These are phyloP conservation scores for Tokudaia tokunoshimensis DNA, from an alignment of 2,797 vertebrate genomes.

Conservation along the genomic window DNA sequence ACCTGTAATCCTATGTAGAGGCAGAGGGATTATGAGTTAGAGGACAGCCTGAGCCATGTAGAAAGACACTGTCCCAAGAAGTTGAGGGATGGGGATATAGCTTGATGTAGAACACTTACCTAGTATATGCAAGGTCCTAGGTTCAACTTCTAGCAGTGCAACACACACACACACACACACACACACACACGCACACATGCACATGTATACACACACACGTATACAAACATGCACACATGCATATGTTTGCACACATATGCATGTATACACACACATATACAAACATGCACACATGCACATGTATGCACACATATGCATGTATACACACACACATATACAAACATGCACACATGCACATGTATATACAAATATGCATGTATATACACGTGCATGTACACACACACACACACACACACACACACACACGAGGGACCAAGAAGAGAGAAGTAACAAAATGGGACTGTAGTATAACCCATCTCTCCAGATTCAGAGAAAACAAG, in stretches of 20 bases:
- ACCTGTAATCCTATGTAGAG: not conserved
- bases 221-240: rapidly evolving
- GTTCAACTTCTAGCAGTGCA: not conserved
- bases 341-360: not conserved
- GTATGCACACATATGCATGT: too few species aligned
- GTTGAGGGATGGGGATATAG: not conserved
- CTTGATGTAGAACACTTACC: not conserved
- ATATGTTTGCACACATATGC: too few species aligned
- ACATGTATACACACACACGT: too few species aligned
- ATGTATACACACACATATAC: not conserved
- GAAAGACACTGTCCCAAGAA: not conserved
- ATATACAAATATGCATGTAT: too few species aligned
- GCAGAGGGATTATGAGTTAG: not conserved
- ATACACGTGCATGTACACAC: too few species aligned
- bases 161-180: not conserved
- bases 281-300: not conserved
- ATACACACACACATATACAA: not conserved
- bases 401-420: not conserved
- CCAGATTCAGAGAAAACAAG: not conserved
- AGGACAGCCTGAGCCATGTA: not conserved
- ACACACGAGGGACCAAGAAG: not conserved
- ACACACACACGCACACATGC: not conserved
- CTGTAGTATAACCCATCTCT: not conserved
- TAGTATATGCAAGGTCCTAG: too few species aligned
- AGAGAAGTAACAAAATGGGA: not conserved